Evolutionary conservation across 2,113 vertebrate genomes (phyloP).

Genomic region (Percopsis transmontana): DNA sequence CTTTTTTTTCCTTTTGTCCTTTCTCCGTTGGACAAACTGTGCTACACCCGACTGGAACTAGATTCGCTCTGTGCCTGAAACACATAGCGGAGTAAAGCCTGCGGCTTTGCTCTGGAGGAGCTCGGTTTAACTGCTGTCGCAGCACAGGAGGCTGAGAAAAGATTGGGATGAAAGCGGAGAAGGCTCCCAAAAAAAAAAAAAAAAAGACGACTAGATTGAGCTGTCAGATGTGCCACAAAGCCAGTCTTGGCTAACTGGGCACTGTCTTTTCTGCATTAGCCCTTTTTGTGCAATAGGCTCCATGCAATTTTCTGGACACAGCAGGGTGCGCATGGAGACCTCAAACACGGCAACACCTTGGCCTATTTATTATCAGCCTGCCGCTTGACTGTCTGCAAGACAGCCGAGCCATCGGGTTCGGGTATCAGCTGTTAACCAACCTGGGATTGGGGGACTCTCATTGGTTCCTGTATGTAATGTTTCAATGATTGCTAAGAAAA

Average conservation of each 20-base stretch:
- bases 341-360: conserved; percentile 13
- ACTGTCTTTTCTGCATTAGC: conserved; percentile 16
- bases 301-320: conserved; percentile 14
- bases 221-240: conserved; percentile 33
- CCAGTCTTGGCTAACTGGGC: conserved; percentile 18
- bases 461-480: conserved; percentile 18
- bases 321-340: conserved; percentile 14
- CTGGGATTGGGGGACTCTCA: conserved; percentile 55
- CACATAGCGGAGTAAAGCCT: conserved; percentile 31
- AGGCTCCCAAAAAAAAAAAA: background rate
- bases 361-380: background rate
- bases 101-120: conserved; percentile 43
- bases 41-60: conserved; percentile 51
- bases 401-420: conserved; percentile 16
- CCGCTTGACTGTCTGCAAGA: background rate
- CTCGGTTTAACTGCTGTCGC: conserved; percentile 43
- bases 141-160: conserved; percentile 26
- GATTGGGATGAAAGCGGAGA: conserved; percentile 21
- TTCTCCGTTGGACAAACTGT: conserved; percentile 22
- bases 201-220: conserved; percentile 36
- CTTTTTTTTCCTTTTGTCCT: conserved; percentile 10
- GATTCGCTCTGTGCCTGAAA: conserved; percentile 38
- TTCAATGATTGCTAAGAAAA: conserved; percentile 29
- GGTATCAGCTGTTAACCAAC: conserved; percentile 43
- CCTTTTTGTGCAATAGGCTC: conserved; percentile 25